Base-by-base conservation (phyloP, 2,888 invertebrate genomes). In the Tinea trinotella region DNA sequence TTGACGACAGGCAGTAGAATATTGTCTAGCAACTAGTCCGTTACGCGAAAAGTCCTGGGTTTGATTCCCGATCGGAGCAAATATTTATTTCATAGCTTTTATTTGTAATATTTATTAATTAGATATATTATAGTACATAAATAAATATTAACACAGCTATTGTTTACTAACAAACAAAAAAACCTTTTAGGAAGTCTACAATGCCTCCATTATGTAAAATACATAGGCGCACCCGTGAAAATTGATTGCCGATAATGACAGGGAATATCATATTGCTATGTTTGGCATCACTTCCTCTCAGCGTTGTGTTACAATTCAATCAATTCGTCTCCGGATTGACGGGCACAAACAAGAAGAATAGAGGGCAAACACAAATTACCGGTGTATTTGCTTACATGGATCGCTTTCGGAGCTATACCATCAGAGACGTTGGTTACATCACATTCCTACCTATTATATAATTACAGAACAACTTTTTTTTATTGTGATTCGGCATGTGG, bases 291-390 rank as follows among this genome's bases (percentile, higher is more conserved):
- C 63, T 68, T 65, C 68, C 53, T 44, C 65, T 63, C 57, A 55
- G 66, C 67, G 75, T 79, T 70, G 66, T 69, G 64, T 79, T 77
- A 73, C 78, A 65, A 70, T 74, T 69, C 76, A 76, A 78, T 78
- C 77, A 75, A 65, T 61, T 65, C 59, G 61, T 70, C 68, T 68
- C 52, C 18, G 13, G 52, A 22, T 19, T 19, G 52, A 35, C 19
- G 35, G 19, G 18, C 12, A 52, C 34, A 35, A 52, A 52, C 35
- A 52, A 34, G 34, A 49, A 64, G 46, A 54, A 54, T 66, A 61
- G 56, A 61, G 63, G 60, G 65, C 63, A 64, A 67, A 67, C 73
- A 73, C 67, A 73, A 78, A 75, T 74, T 67, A 68, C 66, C 62
- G 57, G 59, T 59, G 61, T 74, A 68, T 76, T 76, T 70, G 73